These are phyloP conservation scores for Zophobas atratus DNA, from an alignment of 1,140 invertebrate species.

Conservation along the genomic window DNA sequence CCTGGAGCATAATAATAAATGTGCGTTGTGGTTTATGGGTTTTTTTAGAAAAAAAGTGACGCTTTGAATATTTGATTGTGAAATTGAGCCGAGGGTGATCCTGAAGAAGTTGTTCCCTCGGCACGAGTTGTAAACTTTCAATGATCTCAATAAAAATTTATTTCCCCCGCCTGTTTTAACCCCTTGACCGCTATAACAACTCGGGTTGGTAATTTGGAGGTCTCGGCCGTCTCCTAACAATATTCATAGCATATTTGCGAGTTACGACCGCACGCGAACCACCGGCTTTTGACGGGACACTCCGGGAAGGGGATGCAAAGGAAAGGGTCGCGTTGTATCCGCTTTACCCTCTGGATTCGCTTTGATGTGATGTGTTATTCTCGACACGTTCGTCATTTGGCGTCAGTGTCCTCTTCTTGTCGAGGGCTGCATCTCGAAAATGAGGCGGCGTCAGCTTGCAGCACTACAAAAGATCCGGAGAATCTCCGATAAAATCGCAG, in stretches of 20 bases:
- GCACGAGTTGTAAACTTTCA: conserved; percentile 19
- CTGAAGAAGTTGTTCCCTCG: neutral
- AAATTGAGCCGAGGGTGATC: neutral
- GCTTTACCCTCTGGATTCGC: conserved; percentile 34
- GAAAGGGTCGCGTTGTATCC: conserved; percentile 30
- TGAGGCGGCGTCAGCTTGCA: conserved; percentile 51
- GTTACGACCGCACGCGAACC: conserved; percentile 45
- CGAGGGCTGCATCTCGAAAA: conserved; percentile 52
- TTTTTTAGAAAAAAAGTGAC: neutral
- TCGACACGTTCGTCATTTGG: conserved; percentile 52
- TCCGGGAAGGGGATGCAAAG: conserved; percentile 23
- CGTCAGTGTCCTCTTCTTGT: conserved; percentile 48
- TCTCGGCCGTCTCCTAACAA: conserved; percentile 37
- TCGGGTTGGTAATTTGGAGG: conserved; percentile 14
- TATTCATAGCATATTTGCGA: conserved; percentile 47
- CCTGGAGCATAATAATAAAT: conserved; percentile 31
- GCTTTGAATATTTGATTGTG: conserved; percentile 16
- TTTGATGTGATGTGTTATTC: conserved; percentile 48
- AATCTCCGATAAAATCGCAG: conserved; percentile 26
- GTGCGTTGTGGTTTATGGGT: conserved; percentile 26
- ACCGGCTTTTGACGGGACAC: conserved; percentile 45
- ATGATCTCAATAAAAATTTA: conserved; percentile 40
- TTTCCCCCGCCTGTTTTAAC: conserved; percentile 10
- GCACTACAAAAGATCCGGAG: conserved; percentile 41
- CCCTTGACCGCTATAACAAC: conserved; percentile 34